Evolutionary conservation across 2,888 invertebrate genomes (phyloP).

Genomic region (Julus scanicus): DNA sequence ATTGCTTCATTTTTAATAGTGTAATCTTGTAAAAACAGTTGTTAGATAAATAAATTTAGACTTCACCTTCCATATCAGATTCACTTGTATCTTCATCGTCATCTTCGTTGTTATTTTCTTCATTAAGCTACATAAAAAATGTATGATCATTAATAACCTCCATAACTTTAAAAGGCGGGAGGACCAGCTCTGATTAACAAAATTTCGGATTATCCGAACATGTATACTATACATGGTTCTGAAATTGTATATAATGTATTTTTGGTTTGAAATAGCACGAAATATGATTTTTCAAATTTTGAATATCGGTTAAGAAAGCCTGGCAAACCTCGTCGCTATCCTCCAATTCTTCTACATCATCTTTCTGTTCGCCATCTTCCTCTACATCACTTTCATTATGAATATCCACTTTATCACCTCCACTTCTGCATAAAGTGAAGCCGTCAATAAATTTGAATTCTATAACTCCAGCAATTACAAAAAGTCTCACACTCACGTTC

Average conservation of each 20-base stretch:
- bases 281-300: not conserved
- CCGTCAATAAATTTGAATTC: not conserved
- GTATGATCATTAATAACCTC: too few relatives aligned
- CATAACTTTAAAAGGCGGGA: too few relatives aligned
- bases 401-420: not conserved
- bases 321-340: not conserved
- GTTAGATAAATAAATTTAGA: too few relatives aligned
- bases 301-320: not conserved
- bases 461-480: not conserved
- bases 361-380: not conserved
- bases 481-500: not conserved
- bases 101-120: constrained; percentile 29
- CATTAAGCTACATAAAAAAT: not conserved
- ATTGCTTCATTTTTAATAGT: too few relatives aligned
- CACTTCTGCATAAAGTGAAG: not conserved
- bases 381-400: not conserved
- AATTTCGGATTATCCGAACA: too few relatives aligned
- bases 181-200: too few relatives aligned
- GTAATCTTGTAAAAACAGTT: too few relatives aligned
- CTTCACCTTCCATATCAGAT: constrained; percentile 62
- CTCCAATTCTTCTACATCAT: not conserved
- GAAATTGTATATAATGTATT: too few relatives aligned
- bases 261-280: too few relatives aligned
- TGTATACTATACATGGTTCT: too few relatives aligned
- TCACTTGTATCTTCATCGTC: constrained; percentile 58